Conservation (phyloP, 1,140 invertebrate genomes). For the Linepithema humile region DNA sequence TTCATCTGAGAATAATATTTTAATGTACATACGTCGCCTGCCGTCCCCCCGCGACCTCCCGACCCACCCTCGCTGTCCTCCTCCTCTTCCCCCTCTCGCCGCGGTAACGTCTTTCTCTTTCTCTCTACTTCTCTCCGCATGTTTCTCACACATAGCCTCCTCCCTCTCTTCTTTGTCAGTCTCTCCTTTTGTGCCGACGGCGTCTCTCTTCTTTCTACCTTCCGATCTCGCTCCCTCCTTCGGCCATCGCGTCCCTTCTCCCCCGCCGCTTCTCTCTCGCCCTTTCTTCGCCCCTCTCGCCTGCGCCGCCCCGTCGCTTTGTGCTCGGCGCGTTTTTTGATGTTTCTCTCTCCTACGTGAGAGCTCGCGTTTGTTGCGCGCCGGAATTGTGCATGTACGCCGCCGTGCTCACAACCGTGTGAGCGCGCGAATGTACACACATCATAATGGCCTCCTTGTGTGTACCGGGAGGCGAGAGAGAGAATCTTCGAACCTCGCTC, state of each 20-base stretch:
- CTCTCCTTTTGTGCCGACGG: slow-evolving; percentile 50
- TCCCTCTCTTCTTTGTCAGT: slow-evolving; percentile 24
- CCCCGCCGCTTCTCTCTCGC: slow-evolving; percentile 9
- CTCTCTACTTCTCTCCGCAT: slow-evolving; percentile 32
- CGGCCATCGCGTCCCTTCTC: neutral
- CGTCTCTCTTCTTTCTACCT: slow-evolving; percentile 7
- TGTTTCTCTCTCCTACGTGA: slow-evolving; percentile 73
- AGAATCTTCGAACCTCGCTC: slow-evolving; percentile 49
- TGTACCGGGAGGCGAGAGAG: slow-evolving; percentile 37
- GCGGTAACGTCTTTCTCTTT: slow-evolving; percentile 48
- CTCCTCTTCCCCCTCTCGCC: slow-evolving; percentile 40
- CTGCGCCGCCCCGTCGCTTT: slow-evolving; percentile 68
- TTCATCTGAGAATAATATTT: slow-evolving; percentile 85
- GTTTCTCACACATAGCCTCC: slow-evolving; percentile 42
- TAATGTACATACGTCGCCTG: slow-evolving; percentile 80
- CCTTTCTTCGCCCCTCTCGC: slow-evolving; percentile 14
- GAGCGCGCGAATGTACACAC: slow-evolving; percentile 30
- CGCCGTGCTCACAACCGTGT: slow-evolving; percentile 53
- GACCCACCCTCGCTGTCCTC: slow-evolving; percentile 42
- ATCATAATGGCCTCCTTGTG: slow-evolving; percentile 54
- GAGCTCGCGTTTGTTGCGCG: slow-evolving; percentile 64
- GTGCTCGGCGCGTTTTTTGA: slow-evolving; percentile 76
- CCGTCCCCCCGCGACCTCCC: slow-evolving; percentile 27
- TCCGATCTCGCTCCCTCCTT: slow-evolving; percentile 16
- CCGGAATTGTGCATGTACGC: slow-evolving; percentile 61